Base-by-base conservation (phyloP, 1,140 invertebrate genomes). In the Oryctes rhinoceros region DNA sequence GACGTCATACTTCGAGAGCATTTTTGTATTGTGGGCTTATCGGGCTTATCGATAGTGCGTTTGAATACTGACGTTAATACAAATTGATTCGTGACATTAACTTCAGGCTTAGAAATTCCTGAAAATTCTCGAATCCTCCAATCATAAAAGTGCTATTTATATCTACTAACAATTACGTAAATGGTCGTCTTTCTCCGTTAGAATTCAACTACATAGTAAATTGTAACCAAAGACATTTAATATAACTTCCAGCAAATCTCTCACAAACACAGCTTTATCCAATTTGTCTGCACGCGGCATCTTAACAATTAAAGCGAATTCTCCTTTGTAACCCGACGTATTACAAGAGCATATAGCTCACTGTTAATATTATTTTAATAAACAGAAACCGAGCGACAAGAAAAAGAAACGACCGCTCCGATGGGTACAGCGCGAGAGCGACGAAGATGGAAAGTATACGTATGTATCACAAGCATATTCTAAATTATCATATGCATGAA, bases 401-500 rank as follows among this genome's bases (percentile, higher is more conserved):
- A 18, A 13, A 18, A 15, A 59, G 15, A 59, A 59, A 18, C 53
- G 15, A 59, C 24, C 24, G 53, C 6, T n/a, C 1, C 15, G 2
- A 59, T n/a, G n/a, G 39, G 39, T 5, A 44, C 39, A 59, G 18
- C 53, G 15, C 15, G 53, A 37, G 24, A 71, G 65, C 65, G 24
- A 71, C 9, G 35, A 71, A 71, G 35, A 71, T 3, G 13, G 65
- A 71, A 9, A 13, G 11, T 20, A 20, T 20, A 62, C 9, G 53
- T 44, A 44, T 62, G 53, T 44, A 44, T 44, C 1, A 44, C 39
- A 44, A 62, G 15, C 53, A 24, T 71, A 71, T 71, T 71, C 65
- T 71, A 71, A n/a, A 71, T 71, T 71, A 71, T 24, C 65, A 71
- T 71, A 71, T 71, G 65, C 65, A 71, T 71, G 65, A 71, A 71